phyloP scores from a whole-genome alignment of 1,140 invertebrate genomes.

The Ceratina japonica region DNA sequence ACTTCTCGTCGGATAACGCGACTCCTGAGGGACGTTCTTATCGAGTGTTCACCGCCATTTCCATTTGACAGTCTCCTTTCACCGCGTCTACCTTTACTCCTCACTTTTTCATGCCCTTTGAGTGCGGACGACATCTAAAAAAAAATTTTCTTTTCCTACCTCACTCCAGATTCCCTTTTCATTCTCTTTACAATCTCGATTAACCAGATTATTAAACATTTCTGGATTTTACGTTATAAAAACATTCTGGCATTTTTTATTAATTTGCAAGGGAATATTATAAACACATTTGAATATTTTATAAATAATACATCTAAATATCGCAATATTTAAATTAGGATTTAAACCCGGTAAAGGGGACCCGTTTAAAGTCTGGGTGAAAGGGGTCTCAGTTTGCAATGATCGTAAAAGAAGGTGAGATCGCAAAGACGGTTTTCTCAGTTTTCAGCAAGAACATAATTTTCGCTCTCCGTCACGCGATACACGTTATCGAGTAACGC shows the following conservation, averaged over 20 bases:
- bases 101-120: slow-evolving; percentile 28
- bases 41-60: slow-evolving; percentile 47
- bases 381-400: too few species aligned
- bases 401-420: too few species aligned
- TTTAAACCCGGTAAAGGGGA: too few species aligned
- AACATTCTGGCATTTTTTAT: too few species aligned
- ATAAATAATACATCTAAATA: too few species aligned
- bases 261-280: too few species aligned
- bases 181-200: too few species aligned
- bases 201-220: too few species aligned
- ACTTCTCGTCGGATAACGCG: neutral
- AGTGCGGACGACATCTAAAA: slow-evolving; percentile 13
- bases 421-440: neutral
- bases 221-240: too few species aligned
- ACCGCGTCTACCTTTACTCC: neutral
- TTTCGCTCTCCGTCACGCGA: neutral
- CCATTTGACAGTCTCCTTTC: slow-evolving; percentile 21
- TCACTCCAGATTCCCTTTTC: slow-evolving; percentile 21
- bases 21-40: slow-evolving; percentile 52
- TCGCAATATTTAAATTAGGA: too few species aligned
- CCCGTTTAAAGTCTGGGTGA: too few species aligned
- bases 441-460: slow-evolving; percentile 4
- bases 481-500: slow-evolving; percentile 29
- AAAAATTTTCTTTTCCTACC: slow-evolving; percentile 42
- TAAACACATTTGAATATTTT: too few species aligned